Conservation (phyloP, 2,113 vertebrate genomes). For the Choloepus hoffmanni region DNA sequence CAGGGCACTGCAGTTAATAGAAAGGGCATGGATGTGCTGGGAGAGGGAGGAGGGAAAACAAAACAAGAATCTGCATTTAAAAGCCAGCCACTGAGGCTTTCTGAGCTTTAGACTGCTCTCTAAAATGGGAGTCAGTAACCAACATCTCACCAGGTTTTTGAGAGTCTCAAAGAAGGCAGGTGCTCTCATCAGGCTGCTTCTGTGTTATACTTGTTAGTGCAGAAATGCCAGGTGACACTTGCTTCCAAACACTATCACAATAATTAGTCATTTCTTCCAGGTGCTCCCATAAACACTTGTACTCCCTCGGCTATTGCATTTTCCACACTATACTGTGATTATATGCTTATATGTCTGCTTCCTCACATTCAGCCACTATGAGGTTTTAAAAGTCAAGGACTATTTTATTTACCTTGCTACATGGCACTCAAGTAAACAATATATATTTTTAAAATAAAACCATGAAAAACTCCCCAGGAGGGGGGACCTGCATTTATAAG, state of each 20-base stretch:
- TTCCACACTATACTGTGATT: background rate
- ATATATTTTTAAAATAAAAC: slow-evolving; percentile 50
- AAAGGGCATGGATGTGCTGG: background rate
- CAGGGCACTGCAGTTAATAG: background rate
- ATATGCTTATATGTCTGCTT: slow-evolving; percentile 24
- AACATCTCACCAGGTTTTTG: background rate
- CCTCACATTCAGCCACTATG: background rate
- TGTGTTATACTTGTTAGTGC: slow-evolving; percentile 25
- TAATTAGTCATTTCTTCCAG: background rate
- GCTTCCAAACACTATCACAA: slow-evolving; percentile 63
- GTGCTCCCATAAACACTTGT: background rate
- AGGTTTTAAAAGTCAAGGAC: background rate
- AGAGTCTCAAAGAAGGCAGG: background rate
- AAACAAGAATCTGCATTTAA: slow-evolving; percentile 48
- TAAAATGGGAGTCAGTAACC: slow-evolving; percentile 36
- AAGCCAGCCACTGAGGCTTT: slow-evolving; percentile 1
- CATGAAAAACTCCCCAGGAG: background rate
- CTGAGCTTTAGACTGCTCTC: slow-evolving; percentile 39
- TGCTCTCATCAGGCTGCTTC: slow-evolving; percentile 25
- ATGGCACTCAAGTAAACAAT: background rate
- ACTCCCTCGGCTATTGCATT: background rate
- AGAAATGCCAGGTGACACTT: slow-evolving; percentile 49
- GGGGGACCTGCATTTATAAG: background rate
- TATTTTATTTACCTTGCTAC: slow-evolving; percentile 45
- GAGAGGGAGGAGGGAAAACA: background rate